phyloP scores from a whole-genome alignment of 2,113 vertebrate species.

The Notechis scutatus region DNA sequence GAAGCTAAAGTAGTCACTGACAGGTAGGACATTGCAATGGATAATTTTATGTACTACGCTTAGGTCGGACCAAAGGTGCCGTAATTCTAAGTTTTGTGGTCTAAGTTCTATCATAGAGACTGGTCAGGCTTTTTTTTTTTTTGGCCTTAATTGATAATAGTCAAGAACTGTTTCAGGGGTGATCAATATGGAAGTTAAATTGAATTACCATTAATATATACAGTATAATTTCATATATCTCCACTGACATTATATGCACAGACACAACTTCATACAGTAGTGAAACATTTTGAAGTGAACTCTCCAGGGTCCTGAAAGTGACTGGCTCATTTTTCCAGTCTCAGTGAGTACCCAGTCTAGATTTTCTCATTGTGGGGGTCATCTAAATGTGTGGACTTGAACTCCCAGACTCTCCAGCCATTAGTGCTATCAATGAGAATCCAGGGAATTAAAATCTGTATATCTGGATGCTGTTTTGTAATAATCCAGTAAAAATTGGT shows the following conservation, averaged over 20 bases:
- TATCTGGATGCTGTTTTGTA: neutral
- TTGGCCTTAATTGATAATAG: neutral
- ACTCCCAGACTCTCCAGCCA: neutral
- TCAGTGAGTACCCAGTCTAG: neutral
- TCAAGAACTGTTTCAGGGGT: neutral
- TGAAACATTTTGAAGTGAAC: neutral
- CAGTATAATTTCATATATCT: neutral
- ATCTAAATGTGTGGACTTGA: neutral
- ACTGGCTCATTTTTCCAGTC: neutral
- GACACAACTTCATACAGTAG: neutral
- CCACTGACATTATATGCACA: neutral
- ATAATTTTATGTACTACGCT: too few species aligned
- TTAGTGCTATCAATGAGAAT: neutral
- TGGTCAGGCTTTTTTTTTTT: neutral
- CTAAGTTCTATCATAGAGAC: neutral
- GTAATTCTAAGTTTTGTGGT: neutral
- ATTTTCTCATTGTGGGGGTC: neutral
- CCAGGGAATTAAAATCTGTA: neutral
- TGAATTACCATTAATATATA: neutral
- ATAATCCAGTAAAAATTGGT: neutral
- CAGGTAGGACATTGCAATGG: too few species aligned
- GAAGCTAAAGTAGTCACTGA: too few species aligned
- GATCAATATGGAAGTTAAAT: neutral
- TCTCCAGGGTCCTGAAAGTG: neutral
- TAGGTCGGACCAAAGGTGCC: too few species aligned